Conservation (phyloP, 2,888 invertebrate genomes). For the Xestia sexstrigata region DNA sequence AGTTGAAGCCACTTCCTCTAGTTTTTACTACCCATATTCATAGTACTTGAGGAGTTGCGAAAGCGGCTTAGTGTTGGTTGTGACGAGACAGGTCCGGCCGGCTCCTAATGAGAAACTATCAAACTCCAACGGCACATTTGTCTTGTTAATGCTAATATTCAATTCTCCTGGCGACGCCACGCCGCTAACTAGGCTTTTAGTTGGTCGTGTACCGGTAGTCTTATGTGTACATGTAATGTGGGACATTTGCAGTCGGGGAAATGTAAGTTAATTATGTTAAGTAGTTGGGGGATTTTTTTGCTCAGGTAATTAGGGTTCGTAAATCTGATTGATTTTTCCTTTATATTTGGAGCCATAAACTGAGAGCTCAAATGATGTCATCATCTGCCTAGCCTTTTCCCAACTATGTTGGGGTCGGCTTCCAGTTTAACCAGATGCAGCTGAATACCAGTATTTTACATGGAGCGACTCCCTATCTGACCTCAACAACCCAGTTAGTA, state of each 20-base stretch:
- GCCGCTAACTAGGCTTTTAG: conserved; percentile 73
- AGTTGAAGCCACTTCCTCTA: conserved; percentile 34
- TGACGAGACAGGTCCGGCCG: conserved; percentile 68
- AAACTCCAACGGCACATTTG: conserved; percentile 85
- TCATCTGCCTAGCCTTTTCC: neutral
- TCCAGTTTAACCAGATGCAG: neutral
- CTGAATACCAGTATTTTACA: too few relatives aligned
- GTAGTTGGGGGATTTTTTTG: neutral
- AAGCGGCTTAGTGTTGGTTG: conserved; percentile 75
- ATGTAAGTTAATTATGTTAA: conserved; percentile 20
- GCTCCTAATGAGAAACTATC: conserved; percentile 86
- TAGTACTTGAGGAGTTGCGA: conserved; percentile 72
- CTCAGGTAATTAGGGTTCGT: too few relatives aligned
- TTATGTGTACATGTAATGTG: conserved; percentile 32
- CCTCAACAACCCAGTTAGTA: neutral
- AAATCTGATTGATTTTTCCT: neutral
- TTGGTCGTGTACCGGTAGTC: conserved; percentile 60
- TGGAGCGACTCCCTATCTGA: neutral
- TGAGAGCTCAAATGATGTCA: neutral
- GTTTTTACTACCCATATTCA: conserved; percentile 56
- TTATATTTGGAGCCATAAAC: neutral
- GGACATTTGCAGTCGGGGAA: neutral
- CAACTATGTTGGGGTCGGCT: too few relatives aligned
- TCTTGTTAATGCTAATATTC: conserved; percentile 87
- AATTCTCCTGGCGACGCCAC: conserved; percentile 76